Base-by-base conservation (phyloP, 2,113 vertebrate genomes). In the Uria aalge region DNA sequence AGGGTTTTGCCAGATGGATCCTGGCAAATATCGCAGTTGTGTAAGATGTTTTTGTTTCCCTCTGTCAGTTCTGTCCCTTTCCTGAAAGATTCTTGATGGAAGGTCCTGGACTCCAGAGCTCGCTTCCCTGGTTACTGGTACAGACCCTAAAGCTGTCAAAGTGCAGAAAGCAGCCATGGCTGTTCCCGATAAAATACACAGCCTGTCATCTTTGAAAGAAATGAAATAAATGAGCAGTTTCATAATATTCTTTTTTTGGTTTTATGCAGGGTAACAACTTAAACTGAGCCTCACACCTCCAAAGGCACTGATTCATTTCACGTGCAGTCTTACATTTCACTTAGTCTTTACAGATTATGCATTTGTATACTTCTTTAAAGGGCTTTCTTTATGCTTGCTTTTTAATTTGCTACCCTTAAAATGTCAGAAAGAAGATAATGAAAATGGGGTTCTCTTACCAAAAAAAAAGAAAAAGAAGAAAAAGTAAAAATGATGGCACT, bases 261-360 rank as follows among this genome's bases (percentile, higher is more conserved):
- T 94, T 94, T 76, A 48, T 93, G 93, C 85, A 91, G 73, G 66
- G 78, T 88, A 91, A 36, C 59, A 85, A 62, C 52, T 81, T 67
- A 71, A 95, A 87, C 62, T 50, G 69, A 94, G 82, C 93, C 88
- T 95, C 75, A 90, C 94, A 93, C 90, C 85, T 97, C 94, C 88
- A 85, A 97, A 94, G 85, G 50, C 84, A 88, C 92, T 93, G 94
- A 95, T 94, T 96, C 90, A 96, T 94, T 96, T 94, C 88, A 90
- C 59, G 74, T 96, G 90, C 92, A 50, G 50, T 66, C 87, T 91
- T 86, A 80, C 15, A 27, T 84, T 89, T 89, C 78, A 24, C 81
- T 57, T 62, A 68, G 67, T 72, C 90, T 88, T 91, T 63, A 69
- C 77, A 85, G 81, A 92, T 76, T 91, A 53, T 73, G 81, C 71